Conservation (phyloP, 2,797 vertebrate species). For the Tauraco hartlaubi region DNA sequence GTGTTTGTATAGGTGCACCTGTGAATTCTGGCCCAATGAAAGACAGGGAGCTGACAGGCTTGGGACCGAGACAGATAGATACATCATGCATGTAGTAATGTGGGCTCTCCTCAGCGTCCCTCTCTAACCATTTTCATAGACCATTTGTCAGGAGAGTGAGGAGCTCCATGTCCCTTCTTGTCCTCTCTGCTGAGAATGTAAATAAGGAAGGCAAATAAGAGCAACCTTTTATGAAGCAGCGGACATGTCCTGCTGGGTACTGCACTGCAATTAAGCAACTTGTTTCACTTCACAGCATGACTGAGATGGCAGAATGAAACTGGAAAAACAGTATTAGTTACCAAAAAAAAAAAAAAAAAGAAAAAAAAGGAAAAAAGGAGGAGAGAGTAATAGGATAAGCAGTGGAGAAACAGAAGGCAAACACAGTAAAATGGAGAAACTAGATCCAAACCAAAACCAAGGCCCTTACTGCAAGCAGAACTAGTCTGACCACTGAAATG, state of each 20-base stretch:
- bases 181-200: neutral
- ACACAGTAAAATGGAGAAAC: neutral
- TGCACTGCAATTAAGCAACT: conserved; percentile 35
- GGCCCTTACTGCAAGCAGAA: neutral
- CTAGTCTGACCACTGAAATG: neutral
- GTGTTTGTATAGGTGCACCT: neutral
- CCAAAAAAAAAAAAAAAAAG: neutral
- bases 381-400: neutral
- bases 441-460: neutral
- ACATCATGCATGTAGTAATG: neutral
- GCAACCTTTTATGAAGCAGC: neutral
- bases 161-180: neutral
- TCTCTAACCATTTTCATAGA: neutral
- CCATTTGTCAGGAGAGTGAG: conserved; percentile 17
- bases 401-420: neutral
- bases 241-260: neutral
- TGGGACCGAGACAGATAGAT: accelerated
- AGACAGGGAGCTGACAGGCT: neutral
- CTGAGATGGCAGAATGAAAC: neutral
- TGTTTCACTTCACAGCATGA: conserved; percentile 26
- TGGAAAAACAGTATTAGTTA: neutral
- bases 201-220: conserved; percentile 13
- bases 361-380: neutral
- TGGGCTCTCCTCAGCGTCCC: neutral
- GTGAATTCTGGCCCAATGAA: neutral